Evolutionary conservation across 2,888 invertebrate genomes (phyloP).

Genomic region (Meta bourneti): DNA sequence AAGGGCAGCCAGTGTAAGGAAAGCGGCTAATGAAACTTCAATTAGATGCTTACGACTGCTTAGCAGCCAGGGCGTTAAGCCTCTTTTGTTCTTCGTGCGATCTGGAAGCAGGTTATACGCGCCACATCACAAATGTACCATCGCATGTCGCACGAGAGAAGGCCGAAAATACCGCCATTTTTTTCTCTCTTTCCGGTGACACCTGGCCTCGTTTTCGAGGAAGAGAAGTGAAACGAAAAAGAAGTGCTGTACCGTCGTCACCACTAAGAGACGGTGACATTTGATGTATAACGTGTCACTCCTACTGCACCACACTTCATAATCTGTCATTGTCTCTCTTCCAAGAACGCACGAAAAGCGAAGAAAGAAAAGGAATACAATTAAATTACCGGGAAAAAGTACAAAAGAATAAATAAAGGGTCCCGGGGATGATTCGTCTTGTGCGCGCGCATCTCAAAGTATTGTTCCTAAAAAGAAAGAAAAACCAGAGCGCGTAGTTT

Average conservation of each 20-base stretch:
- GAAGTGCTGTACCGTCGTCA: slow-evolving; percentile 16
- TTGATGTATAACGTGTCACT: slow-evolving; percentile 61
- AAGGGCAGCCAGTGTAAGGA: too few species aligned
- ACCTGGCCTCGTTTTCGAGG: slow-evolving; percentile 55
- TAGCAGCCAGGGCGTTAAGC: too few species aligned
- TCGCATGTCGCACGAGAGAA: background rate
- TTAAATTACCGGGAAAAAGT: slow-evolving; percentile 72
- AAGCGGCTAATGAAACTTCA: too few species aligned
- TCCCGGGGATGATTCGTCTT: background rate
- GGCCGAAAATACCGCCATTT: slow-evolving; percentile 22
- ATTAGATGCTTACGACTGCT: too few species aligned
- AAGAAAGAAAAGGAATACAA: slow-evolving; percentile 49
- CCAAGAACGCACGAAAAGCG: slow-evolving; percentile 6
- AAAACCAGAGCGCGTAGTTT: slow-evolving; percentile 21
- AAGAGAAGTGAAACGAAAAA: slow-evolving; percentile 26
- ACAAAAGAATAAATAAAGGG: slow-evolving; percentile 23
- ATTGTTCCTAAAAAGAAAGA: slow-evolving; percentile 42
- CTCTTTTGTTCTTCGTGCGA: background rate
- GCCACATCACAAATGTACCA: background rate
- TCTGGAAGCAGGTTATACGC: background rate
- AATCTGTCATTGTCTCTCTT: slow-evolving; percentile 70
- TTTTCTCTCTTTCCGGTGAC: slow-evolving; percentile 36
- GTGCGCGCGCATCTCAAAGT: slow-evolving; percentile 2
- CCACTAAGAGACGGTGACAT: slow-evolving; percentile 35
- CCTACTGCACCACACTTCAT: slow-evolving; percentile 39